Evolutionary conservation across 2,113 vertebrate genomes (phyloP).

Genomic region (Coreoperca whiteheadi): DNA sequence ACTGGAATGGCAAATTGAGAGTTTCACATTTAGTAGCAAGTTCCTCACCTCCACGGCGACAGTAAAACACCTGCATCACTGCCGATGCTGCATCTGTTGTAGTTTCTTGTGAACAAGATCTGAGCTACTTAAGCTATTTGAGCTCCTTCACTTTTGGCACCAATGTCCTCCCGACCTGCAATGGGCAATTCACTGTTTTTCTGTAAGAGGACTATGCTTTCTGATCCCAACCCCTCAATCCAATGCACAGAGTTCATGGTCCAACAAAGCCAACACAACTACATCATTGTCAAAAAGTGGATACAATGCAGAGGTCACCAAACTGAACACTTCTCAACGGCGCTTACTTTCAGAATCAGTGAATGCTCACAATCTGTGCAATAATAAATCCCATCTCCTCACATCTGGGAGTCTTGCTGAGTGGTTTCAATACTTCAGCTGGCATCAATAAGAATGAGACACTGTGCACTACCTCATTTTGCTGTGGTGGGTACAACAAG

Average conservation of each 20-base stretch:
- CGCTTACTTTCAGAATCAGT: not conserved
- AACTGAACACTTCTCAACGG: constrained; percentile 1
- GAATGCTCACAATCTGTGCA: not conserved
- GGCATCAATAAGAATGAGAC: constrained; percentile 34
- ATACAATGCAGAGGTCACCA: not conserved
- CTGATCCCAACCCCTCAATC: not conserved
- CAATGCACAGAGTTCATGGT: not conserved
- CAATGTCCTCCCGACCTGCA: not conserved
- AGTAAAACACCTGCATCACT: constrained; percentile 8
- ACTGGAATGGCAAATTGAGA: not conserved
- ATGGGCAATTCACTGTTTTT: not conserved
- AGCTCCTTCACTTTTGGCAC: not conserved
- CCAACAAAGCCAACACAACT: not conserved
- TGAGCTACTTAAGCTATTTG: not conserved
- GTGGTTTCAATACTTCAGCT: constrained; percentile 19
- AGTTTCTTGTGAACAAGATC: not conserved
- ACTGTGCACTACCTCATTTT: constrained; percentile 32
- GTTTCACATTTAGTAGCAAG: not conserved
- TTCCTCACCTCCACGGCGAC: not conserved
- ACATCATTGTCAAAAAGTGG: not conserved
- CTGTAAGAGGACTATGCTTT: not conserved
- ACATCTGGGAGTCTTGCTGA: constrained; percentile 16
- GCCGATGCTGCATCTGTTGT: not conserved
- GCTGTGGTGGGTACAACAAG: constrained; percentile 36
- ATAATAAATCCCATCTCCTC: not conserved